These are phyloP conservation scores for Sylvia borin DNA, from an alignment of 2,797 vertebrate genomes.

Conservation along the genomic window DNA sequence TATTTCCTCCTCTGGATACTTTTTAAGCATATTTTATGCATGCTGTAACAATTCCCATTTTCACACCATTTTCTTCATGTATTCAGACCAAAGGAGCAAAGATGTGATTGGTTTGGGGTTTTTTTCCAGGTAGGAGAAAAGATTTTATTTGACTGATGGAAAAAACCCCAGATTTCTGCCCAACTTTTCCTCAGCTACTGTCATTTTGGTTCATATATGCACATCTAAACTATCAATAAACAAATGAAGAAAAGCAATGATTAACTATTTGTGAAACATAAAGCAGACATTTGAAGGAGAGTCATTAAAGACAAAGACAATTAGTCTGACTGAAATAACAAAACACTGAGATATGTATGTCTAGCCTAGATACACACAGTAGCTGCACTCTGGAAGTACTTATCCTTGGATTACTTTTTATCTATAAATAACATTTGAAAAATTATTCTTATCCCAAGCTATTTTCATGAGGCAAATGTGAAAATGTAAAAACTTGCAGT, in stretches of 20 bases:
- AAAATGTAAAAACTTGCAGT: slow-evolving; percentile 1
- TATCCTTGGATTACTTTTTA: slow-evolving; percentile 69
- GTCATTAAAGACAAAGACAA: slow-evolving; percentile 72
- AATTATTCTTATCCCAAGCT: slow-evolving; percentile 30
- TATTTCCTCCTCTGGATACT: neutral
- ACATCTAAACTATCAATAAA: slow-evolving; percentile 39
- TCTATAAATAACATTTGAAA: slow-evolving; percentile 68
- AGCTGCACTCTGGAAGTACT: slow-evolving; percentile 68
- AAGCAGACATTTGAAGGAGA: slow-evolving; percentile 55
- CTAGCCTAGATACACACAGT: slow-evolving; percentile 69
- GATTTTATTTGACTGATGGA: neutral
- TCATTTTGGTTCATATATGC: neutral
- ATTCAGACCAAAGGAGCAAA: neutral
- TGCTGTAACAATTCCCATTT: slow-evolving; percentile 6
- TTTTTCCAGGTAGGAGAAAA: neutral
- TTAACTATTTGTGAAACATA: slow-evolving; percentile 67
- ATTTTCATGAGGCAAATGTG: slow-evolving; percentile 56
- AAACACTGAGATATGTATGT: slow-evolving; percentile 58
- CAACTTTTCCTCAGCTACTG: neutral
- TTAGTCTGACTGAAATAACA: slow-evolving; percentile 71
- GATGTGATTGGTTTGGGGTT: neutral
- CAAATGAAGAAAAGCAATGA: slow-evolving; percentile 51
- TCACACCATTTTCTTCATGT: neutral
- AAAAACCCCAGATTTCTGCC: neutral
- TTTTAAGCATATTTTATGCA: neutral